Evolutionary conservation across 2,888 invertebrate species (phyloP).

Genomic region (Ashinkailepas kermadecensis): DNA sequence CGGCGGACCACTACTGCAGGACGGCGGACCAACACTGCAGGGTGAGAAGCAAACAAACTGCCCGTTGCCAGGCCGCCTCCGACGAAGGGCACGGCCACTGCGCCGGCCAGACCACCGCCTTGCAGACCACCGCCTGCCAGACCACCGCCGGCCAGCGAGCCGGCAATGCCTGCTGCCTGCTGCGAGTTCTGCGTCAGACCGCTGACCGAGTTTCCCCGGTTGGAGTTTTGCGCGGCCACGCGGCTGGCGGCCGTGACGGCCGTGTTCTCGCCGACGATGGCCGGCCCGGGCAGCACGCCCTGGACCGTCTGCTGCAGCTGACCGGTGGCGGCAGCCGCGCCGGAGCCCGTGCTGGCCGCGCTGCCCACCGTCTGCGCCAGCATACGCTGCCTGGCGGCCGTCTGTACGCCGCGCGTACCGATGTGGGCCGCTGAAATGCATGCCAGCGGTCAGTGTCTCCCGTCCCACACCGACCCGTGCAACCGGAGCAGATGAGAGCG

Average conservation of each 20-base stretch:
- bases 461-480: too few species aligned
- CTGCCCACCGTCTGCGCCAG: background rate
- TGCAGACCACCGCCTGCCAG: background rate
- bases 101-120: background rate
- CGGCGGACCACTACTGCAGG: too few species aligned
- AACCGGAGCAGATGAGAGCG: too few species aligned
- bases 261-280: background rate
- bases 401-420: background rate
- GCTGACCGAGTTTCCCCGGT: background rate
- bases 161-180: background rate
- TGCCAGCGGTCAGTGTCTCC: too few species aligned
- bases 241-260: background rate
- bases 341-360: background rate
- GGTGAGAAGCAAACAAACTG: too few species aligned
- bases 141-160: background rate
- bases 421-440: background rate
- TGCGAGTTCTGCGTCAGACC: background rate
- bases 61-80: background rate
- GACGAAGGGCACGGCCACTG: too few species aligned
- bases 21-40: too few species aligned
- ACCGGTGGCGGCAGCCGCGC: background rate
- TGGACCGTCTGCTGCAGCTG: background rate
- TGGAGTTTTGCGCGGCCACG: slow-evolving; percentile 13
- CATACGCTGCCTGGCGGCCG: background rate
- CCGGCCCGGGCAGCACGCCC: background rate